A percentile compares a stretch with the other conserved stretches of the same genome.
These are phyloP conservation scores for Drosophila bifasciata DNA, from an alignment of 1,140 invertebrate genomes.

Conservation along the genomic window DNA sequence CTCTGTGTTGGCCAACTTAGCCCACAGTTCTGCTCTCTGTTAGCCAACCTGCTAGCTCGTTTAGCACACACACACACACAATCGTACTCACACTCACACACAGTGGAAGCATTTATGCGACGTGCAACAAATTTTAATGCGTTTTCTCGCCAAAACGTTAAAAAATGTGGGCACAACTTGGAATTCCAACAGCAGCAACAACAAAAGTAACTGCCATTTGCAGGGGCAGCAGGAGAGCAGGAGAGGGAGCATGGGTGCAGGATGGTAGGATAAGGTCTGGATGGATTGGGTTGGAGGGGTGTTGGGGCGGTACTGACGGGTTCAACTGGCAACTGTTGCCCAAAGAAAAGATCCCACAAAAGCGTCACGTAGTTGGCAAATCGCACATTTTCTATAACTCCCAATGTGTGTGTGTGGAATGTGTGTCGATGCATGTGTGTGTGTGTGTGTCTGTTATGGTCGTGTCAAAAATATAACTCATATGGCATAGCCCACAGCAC, in stretches of 20 bases:
- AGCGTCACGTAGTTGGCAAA: conserved; percentile 77
- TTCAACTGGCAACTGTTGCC: conserved; percentile 77
- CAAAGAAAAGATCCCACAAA: conserved; percentile 69
- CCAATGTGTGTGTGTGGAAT: conserved; percentile 14
- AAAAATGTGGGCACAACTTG: conserved; percentile 81
- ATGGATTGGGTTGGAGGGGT: conserved; percentile 8
- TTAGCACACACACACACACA: conserved; percentile 26
- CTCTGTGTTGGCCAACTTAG: not conserved
- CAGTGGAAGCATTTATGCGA: conserved; percentile 74
- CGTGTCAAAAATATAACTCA: conserved; percentile 63
- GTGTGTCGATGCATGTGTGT: conserved; percentile 9
- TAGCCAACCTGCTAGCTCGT: conserved; percentile 27
- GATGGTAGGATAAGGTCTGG: conserved; percentile 15
- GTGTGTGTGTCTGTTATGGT: conserved; percentile 42
- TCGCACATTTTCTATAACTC: conserved; percentile 75
- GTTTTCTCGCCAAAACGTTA: conserved; percentile 80
- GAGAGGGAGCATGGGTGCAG: conserved; percentile 25
- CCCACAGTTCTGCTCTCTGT: no score
- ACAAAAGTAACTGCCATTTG: conserved; percentile 72
- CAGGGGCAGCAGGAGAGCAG: conserved; percentile 31
- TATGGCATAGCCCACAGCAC: conserved; percentile 24
- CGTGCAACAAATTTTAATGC: conserved; percentile 82
- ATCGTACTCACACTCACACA: conserved; percentile 35
- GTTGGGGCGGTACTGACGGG: conserved; percentile 23
- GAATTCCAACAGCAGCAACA: conserved; percentile 53